Conservation (phyloP, 2,888 invertebrate genomes). For the Luperina nickerlii region DNA sequence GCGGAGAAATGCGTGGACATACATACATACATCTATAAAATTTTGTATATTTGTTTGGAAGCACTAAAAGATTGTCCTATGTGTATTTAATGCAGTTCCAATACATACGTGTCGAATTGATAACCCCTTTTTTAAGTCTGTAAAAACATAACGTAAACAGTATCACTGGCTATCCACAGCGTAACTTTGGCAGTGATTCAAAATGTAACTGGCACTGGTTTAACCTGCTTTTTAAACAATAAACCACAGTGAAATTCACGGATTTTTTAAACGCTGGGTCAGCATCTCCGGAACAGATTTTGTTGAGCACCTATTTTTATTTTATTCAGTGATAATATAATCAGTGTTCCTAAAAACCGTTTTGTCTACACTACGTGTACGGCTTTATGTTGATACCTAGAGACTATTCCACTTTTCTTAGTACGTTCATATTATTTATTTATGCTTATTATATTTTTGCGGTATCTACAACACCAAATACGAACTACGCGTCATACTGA, state of each 20-base stretch:
- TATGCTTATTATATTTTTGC: neutral
- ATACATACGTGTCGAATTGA: no score
- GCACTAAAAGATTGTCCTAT: no score
- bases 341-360: neutral
- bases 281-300: conserved; percentile 6
- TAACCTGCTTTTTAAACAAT: conserved; percentile 41
- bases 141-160: conserved; percentile 9
- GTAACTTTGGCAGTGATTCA: conserved; percentile 49
- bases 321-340: neutral
- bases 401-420: neutral
- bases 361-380: no score
- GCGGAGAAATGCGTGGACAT: no score
- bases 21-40: no score
- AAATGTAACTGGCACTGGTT: conserved; percentile 37
- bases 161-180: conserved; percentile 10
- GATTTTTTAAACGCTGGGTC: conserved; percentile 21
- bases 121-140: no score
- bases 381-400: neutral
- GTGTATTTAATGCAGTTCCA: no score
- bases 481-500: no score
- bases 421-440: neutral
- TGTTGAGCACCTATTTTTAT: neutral
- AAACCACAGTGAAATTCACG: conserved; percentile 20
- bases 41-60: no score
- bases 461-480: no score